These are phyloP conservation scores for Itoplectis maculator DNA, from an alignment of 2,888 invertebrate species.

Conservation along the genomic window DNA sequence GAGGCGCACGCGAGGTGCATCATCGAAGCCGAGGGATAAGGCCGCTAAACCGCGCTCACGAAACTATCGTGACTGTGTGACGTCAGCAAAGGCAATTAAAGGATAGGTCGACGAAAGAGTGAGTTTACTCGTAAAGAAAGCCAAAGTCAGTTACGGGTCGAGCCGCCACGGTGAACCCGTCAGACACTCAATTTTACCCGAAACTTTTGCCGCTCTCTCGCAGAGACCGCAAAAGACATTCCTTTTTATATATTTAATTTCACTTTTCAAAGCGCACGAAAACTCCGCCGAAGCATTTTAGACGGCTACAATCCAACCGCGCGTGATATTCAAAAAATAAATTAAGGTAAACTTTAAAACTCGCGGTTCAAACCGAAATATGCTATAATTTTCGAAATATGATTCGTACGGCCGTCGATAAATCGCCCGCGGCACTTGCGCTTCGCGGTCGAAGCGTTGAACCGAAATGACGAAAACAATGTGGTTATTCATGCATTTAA, in stretches of 20 bases:
- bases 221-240: slow-evolving; percentile 18
- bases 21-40: slow-evolving; percentile 31
- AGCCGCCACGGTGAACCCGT: slow-evolving; percentile 4
- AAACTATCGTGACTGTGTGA: slow-evolving; percentile 54
- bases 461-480: background rate
- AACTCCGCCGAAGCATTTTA: background rate
- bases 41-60: slow-evolving; percentile 17
- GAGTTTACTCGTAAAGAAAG: background rate
- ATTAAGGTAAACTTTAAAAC: background rate
- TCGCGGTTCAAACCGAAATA: background rate
- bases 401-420: background rate
- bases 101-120: slow-evolving; percentile 13
- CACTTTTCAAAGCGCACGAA: background rate
- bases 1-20: slow-evolving; percentile 35
- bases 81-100: slow-evolving; percentile 55
- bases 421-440: background rate
- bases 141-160: slow-evolving; percentile 1
- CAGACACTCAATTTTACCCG: slow-evolving; percentile 37
- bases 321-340: background rate
- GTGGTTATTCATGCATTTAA: background rate
- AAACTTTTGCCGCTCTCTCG: background rate
- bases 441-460: background rate
- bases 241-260: slow-evolving; percentile 30
- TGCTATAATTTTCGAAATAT: background rate
- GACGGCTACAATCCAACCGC: background rate